A percentile compares a stretch with the other conserved stretches of the same genome.
Conservation (phyloP, 2,113 vertebrate genomes). For the Asarcornis scutulata region DNA sequence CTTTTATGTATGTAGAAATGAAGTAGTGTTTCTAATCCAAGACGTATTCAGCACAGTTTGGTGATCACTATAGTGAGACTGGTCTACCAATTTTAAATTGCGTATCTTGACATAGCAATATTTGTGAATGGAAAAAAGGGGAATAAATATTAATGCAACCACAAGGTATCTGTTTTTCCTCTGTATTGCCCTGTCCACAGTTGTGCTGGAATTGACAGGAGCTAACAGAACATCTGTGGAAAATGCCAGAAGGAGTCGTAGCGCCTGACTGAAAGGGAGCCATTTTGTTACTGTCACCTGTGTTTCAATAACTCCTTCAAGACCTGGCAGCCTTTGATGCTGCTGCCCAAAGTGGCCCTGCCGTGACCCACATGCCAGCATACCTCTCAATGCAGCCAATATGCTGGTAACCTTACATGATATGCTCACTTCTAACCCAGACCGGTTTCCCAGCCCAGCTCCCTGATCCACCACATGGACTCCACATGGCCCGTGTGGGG, state of each 20-base stretch:
- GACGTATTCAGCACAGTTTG: background rate
- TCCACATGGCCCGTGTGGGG: background rate
- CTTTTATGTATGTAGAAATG: background rate
- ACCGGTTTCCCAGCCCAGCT: background rate
- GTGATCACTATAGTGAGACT: background rate
- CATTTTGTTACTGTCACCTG: background rate
- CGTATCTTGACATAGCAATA: background rate
- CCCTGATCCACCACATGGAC: accelerated
- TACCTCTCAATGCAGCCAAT: background rate
- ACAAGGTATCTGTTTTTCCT: background rate
- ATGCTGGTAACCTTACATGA: background rate
- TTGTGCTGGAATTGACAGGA: background rate
- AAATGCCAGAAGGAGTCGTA: accelerated
- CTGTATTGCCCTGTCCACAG: background rate
- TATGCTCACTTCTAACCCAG: background rate
- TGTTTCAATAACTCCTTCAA: background rate
- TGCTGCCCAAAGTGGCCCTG: background rate
- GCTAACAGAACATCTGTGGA: background rate
- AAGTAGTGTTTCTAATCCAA: background rate
- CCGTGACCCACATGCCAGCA: accelerated
- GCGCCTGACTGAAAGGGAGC: background rate
- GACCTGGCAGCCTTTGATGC: accelerated
- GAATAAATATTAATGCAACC: conserved; percentile 11
- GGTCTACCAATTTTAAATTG: background rate
- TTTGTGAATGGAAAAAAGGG: background rate